These are phyloP conservation scores for Tamias sibiricus DNA, from an alignment of 2,113 vertebrate genomes.

Conservation along the genomic window DNA sequence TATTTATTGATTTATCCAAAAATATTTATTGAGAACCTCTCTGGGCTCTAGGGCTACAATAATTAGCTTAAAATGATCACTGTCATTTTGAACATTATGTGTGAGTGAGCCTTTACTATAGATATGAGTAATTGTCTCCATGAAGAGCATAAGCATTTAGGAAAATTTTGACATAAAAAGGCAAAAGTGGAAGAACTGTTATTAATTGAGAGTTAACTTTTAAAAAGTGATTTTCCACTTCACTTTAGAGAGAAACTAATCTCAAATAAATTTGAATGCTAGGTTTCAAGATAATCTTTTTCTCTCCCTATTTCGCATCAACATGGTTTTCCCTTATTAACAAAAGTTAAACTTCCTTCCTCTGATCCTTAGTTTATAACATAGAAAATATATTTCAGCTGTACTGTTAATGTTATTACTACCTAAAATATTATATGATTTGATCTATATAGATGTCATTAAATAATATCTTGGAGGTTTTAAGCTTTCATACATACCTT, in stretches of 20 bases:
- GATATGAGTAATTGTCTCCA: not conserved
- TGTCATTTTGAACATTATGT: not conserved
- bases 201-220: not conserved
- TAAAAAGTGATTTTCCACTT: not conserved
- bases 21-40: not conserved
- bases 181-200: not conserved
- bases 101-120: not conserved
- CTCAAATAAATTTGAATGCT: not conserved
- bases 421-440: not conserved
- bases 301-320: not conserved
- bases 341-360: not conserved
- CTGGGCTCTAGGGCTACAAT: not conserved
- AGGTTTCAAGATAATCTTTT: not conserved
- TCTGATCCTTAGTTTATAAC: constrained; percentile 13
- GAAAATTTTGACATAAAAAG: constrained; percentile 11
- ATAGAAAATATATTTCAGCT: not conserved
- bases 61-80: not conserved
- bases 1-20: not conserved
- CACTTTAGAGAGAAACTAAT: not conserved
- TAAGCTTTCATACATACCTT: not conserved
- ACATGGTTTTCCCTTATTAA: not conserved
- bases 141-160: not conserved
- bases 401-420: not conserved
- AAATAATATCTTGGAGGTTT: constrained; percentile 6
- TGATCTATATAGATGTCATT: not conserved